phyloP scores from a whole-genome alignment of 2,113 vertebrate genomes.

The Periophthalmus modestus region DNA sequence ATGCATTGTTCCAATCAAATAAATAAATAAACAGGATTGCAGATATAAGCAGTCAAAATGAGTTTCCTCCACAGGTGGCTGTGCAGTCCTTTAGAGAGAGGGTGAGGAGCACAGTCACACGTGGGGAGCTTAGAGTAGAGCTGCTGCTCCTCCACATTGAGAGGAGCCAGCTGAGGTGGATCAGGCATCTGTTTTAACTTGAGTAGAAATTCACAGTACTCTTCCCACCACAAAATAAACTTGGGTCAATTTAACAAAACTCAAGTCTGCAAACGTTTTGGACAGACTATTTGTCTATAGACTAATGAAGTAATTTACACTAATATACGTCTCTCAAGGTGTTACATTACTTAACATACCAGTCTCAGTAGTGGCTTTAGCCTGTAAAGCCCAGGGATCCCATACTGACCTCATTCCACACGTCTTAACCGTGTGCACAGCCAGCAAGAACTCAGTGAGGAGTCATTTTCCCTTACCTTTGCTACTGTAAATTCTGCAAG shows the following conservation, averaged over 20 bases:
- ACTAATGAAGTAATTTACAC: conserved; percentile 8
- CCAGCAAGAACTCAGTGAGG: conserved; percentile 9
- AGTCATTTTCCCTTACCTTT: conserved; percentile 5
- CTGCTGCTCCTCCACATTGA: no score
- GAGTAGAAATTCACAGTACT: no score
- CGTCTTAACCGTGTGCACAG: background rate
- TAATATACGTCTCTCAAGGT: background rate
- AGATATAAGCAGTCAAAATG: no score
- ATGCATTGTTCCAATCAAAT: no score
- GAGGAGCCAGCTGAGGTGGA: no score
- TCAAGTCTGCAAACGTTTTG: background rate
- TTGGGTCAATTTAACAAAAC: background rate
- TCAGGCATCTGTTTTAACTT: no score
- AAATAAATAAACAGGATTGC: no score
- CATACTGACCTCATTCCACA: background rate
- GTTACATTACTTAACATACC: conserved; percentile 3
- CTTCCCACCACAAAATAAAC: background rate
- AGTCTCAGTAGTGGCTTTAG: conserved; percentile 5
- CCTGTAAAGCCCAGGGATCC: conserved; percentile 4
- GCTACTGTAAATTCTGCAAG: conserved; percentile 34
- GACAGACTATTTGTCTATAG: background rate
- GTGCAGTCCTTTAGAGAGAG: no score
- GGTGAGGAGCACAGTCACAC: no score
- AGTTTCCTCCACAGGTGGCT: no score
- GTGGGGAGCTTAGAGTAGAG: no score